phyloP scores from a whole-genome alignment of 2,797 vertebrate species.

The Mallotus villosus region DNA sequence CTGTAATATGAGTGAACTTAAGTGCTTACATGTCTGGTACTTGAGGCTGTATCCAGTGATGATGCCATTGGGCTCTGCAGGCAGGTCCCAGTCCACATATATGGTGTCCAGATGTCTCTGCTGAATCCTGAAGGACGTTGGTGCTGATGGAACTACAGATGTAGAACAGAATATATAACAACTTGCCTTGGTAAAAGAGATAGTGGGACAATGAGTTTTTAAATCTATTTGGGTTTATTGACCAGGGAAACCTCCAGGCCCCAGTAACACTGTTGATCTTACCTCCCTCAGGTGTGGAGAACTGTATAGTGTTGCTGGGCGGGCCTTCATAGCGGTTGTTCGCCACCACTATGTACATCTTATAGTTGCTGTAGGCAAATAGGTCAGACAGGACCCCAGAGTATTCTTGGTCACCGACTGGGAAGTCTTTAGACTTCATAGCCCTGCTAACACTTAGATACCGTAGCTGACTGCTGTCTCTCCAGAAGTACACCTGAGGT shows the following conservation, averaged over 20 bases:
- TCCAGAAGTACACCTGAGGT: conserved; percentile 93
- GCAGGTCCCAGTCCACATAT: conserved; percentile 91
- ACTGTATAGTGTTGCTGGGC: conserved; percentile 85
- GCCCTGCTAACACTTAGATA: conserved; percentile 87
- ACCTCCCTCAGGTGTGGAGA: conserved; percentile 97
- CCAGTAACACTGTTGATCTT: conserved; percentile 32
- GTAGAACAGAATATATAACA: conserved; percentile 25
- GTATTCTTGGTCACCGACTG: conserved; percentile 79
- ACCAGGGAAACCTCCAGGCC: background rate
- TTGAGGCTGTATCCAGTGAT: conserved; percentile 89
- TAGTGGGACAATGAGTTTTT: background rate
- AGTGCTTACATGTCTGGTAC: conserved; percentile 82
- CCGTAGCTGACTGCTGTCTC: conserved; percentile 93
- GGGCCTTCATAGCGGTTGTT: conserved; percentile 92
- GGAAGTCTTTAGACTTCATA: conserved; percentile 85
- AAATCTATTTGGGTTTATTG: background rate
- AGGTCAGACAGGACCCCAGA: conserved; percentile 84
- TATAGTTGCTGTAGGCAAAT: conserved; percentile 95
- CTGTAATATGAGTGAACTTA: background rate
- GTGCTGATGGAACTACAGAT: conserved; percentile 85
- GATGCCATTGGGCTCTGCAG: conserved; percentile 92
- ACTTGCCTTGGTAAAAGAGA: no score
- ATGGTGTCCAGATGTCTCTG: conserved; percentile 91
- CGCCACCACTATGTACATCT: conserved; percentile 92
- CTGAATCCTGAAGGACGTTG: conserved; percentile 89